phyloP scores from a whole-genome alignment of 2,888 invertebrate genomes.

The Elysia crispata region DNA sequence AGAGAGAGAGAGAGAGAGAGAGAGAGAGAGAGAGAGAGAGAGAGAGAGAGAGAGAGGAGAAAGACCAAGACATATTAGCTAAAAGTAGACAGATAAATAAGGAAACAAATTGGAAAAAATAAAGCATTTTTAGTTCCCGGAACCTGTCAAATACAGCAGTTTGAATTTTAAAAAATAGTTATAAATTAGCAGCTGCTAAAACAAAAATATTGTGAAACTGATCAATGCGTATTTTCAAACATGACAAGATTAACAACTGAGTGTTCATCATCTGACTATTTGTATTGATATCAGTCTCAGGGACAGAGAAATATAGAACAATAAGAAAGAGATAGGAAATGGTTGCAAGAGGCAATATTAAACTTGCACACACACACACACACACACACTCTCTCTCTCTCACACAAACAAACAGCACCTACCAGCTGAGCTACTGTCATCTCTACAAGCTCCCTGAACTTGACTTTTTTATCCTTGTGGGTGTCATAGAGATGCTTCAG shows the following conservation, averaged over 20 bases:
- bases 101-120: too few species aligned
- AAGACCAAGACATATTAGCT: too few species aligned
- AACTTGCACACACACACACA: neutral
- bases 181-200: too few species aligned
- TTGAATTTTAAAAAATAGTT: too few species aligned
- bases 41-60: conserved; percentile 25
- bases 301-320: conserved; percentile 11
- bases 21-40: conserved; percentile 32
- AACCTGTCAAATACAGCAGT: too few species aligned
- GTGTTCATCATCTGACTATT: too few species aligned
- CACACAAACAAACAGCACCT: neutral
- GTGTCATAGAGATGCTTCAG: conserved; percentile 93
- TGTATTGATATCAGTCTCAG: too few species aligned
- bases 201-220: too few species aligned
- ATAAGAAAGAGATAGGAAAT: neutral
- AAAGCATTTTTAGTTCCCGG: too few species aligned
- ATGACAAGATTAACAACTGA: too few species aligned
- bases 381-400: neutral
- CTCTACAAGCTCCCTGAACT: conserved; percentile 97
- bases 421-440: conserved; percentile 91
- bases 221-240: too few species aligned
- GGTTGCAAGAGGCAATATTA: neutral
- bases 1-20: conserved; percentile 20
- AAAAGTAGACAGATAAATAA: too few species aligned
- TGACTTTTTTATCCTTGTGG: conserved; percentile 85